These are phyloP conservation scores for Pelodytes ibericus DNA, from an alignment of 2,797 vertebrate species.

Conservation along the genomic window DNA sequence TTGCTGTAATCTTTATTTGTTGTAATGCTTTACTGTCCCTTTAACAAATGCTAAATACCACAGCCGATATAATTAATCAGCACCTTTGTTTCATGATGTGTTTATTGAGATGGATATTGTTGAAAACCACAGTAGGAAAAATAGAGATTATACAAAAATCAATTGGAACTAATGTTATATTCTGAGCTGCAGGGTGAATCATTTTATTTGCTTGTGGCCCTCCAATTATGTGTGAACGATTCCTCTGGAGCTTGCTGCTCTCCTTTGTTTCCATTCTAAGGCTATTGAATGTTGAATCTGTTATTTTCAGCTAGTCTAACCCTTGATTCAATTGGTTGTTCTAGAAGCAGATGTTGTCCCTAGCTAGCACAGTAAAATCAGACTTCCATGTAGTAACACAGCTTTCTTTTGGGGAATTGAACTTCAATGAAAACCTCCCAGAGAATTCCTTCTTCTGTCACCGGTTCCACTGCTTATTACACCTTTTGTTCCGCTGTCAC, in stretches of 20 bases:
- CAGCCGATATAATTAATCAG: background rate
- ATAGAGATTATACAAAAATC: background rate
- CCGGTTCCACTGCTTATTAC: too few species aligned
- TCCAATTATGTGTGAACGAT: background rate
- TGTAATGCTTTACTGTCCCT: too few species aligned
- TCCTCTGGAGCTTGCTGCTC: background rate
- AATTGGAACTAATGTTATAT: background rate
- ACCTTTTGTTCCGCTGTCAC: too few species aligned
- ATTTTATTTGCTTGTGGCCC: background rate
- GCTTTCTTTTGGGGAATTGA: background rate
- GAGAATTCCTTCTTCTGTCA: background rate
- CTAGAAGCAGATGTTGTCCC: constrained; percentile 12
- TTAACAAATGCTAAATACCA: background rate
- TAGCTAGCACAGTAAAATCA: constrained; percentile 1
- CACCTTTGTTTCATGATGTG: background rate
- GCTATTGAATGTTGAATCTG: constrained; percentile 1
- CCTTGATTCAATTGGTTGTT: constrained; percentile 7
- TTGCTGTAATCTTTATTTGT: too few species aligned
- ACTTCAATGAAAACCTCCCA: background rate
- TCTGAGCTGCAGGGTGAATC: background rate
- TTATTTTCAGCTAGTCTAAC: constrained; percentile 8
- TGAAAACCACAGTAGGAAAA: background rate
- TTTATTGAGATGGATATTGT: constrained; percentile 2
- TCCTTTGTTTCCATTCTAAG: background rate
- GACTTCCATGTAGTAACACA: background rate